These are phyloP conservation scores for Verasper variegatus DNA, from an alignment of 2,113 vertebrate genomes.

Conservation along the genomic window DNA sequence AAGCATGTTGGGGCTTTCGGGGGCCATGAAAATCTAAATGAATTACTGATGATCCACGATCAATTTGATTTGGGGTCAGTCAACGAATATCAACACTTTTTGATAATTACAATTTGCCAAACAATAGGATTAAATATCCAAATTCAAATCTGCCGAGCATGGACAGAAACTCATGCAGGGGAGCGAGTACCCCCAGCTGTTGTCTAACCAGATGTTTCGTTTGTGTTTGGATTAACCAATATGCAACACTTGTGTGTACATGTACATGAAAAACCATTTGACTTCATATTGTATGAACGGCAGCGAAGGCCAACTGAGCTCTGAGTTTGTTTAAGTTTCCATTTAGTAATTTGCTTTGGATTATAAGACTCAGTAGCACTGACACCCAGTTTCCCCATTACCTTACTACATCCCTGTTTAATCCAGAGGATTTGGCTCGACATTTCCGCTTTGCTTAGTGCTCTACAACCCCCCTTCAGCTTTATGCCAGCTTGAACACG, in stretches of 20 bases:
- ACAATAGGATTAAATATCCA: constrained; percentile 29
- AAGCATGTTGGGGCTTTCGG: constrained; percentile 17
- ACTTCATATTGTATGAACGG: background rate
- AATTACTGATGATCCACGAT: background rate
- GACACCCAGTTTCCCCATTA: constrained; percentile 53
- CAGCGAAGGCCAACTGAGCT: background rate
- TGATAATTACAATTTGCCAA: constrained; percentile 14
- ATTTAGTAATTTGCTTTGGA: constrained; percentile 53
- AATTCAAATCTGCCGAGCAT: constrained; percentile 17
- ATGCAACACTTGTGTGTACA: background rate
- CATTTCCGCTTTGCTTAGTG: constrained; percentile 53
- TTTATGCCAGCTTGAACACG: constrained; percentile 51
- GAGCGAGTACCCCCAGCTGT: too few species aligned
- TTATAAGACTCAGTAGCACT: constrained; percentile 59
- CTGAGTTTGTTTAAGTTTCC: constrained; percentile 31
- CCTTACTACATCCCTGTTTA: constrained; percentile 59
- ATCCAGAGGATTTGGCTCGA: constrained; percentile 71
- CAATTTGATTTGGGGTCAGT: constrained; percentile 22
- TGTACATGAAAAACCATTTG: background rate
- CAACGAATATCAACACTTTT: background rate
- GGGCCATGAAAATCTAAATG: constrained; percentile 6
- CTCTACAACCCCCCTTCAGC: constrained; percentile 50
- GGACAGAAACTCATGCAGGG: too few species aligned
- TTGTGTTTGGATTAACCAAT: constrained; percentile 10
- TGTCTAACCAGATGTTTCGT: constrained; percentile 22